Evolutionary conservation across 2,888 invertebrate species (phyloP).

Genomic region (Seladonia tumulorum): DNA sequence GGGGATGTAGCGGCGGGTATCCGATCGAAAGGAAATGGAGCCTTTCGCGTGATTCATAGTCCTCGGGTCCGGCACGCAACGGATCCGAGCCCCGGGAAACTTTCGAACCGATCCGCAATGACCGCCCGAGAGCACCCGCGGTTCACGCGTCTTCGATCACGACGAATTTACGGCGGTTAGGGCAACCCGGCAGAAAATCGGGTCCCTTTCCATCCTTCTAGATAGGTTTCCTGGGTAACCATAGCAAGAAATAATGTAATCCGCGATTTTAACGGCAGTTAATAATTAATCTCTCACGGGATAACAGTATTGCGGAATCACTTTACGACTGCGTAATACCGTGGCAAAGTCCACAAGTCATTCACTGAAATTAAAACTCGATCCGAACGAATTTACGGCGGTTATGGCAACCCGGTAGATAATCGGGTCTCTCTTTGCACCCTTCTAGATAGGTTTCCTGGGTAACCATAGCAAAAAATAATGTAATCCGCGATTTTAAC

Average conservation of each 20-base stretch:
- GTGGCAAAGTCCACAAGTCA: background rate
- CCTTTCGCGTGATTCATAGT: constrained; percentile 54
- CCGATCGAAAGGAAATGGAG: constrained; percentile 61
- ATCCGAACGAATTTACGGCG: background rate
- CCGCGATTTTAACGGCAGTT: too few species aligned
- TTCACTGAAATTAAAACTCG: background rate
- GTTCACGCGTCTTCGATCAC: constrained; percentile 25
- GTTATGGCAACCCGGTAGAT: background rate
- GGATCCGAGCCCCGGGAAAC: constrained; percentile 36
- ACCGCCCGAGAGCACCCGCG: constrained; percentile 31
- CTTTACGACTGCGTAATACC: background rate
- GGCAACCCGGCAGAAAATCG: background rate
- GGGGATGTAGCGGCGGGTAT: constrained; percentile 42
- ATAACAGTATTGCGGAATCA: too few species aligned
- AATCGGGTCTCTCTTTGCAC: background rate
- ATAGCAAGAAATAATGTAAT: too few species aligned
- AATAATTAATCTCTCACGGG: too few species aligned
- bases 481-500: too few species aligned
- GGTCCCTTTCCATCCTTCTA: background rate
- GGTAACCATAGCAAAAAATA: background rate
- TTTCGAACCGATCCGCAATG: constrained; percentile 47
- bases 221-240: background rate
- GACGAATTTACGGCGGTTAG: background rate
- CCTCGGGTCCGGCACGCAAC: constrained; percentile 44
- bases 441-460: background rate